phyloP scores from a whole-genome alignment of 30 jellyfish, hydroid and myxozoan genomes.

The Rhopilema esculentum region DNA sequence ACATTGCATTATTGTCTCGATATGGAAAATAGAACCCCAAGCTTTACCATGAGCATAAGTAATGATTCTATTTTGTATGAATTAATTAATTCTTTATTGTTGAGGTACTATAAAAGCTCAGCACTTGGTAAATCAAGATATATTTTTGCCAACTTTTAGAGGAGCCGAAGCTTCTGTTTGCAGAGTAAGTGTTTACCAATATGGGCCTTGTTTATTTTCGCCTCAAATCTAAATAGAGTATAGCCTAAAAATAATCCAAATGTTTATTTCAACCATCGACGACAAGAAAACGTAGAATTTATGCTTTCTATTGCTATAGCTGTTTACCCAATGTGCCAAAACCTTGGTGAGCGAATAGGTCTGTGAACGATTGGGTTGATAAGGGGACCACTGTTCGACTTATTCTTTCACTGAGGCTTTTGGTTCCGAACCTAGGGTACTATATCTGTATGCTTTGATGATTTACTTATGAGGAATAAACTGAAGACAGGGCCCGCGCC shows the following conservation, averaged over 20 bases:
- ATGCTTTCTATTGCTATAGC: not conserved
- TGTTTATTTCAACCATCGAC: not conserved
- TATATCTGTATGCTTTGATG: too few species aligned
- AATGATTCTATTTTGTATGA: not conserved
- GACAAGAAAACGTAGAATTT: too few species aligned
- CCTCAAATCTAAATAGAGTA: not conserved
- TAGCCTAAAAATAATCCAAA: not conserved
- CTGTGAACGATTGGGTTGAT: too few species aligned
- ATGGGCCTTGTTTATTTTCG: not conserved
- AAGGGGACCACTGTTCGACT: too few species aligned
- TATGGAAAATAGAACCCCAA: not conserved
- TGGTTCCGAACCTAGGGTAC: too few species aligned
- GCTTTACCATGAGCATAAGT: not conserved
- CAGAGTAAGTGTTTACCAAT: not conserved
- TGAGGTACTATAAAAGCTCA: not conserved
- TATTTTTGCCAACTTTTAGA: not conserved
- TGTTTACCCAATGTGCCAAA: too few species aligned
- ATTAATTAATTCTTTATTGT: too few species aligned
- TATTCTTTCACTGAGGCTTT: too few species aligned
- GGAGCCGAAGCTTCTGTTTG: not conserved
- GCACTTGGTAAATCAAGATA: not conserved
- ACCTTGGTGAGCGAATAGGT: too few species aligned
- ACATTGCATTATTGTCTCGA: too few species aligned
- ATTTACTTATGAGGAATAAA: too few species aligned
- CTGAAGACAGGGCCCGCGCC: too few species aligned